Conservation (phyloP, 2,113 vertebrate genomes). For the Sinocyclocheilus rhinocerous region DNA sequence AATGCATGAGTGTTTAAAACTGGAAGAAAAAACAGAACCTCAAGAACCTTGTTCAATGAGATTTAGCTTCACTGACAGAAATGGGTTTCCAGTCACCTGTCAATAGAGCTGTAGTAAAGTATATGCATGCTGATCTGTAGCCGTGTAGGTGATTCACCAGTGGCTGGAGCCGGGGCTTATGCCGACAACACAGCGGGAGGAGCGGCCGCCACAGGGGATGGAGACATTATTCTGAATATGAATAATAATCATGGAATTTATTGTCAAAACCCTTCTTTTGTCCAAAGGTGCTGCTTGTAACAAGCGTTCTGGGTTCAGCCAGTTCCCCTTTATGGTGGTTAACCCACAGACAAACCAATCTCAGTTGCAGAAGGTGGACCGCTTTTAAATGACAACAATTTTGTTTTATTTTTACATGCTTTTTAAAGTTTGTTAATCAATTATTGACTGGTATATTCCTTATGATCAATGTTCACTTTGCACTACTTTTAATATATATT, state of each 20-base stretch:
- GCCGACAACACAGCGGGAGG: conserved; percentile 85
- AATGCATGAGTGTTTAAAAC: background rate
- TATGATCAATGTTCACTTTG: background rate
- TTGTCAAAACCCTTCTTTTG: background rate
- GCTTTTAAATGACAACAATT: conserved; percentile 73
- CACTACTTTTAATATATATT: background rate
- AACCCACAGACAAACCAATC: conserved; percentile 70
- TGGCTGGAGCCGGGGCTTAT: conserved; percentile 90
- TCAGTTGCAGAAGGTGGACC: conserved; percentile 75
- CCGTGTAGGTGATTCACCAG: conserved; percentile 91
- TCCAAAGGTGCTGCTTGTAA: conserved; percentile 91
- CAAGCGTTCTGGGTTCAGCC: conserved; percentile 67
- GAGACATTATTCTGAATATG: conserved; percentile 75
- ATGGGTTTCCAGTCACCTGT: background rate
- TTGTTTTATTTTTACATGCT: too few relatives aligned
- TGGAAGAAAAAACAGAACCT: background rate
- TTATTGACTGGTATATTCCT: background rate
- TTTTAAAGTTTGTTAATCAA: background rate
- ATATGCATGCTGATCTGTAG: conserved; percentile 66
- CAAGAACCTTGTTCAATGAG: background rate
- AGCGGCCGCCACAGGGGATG: conserved; percentile 91
- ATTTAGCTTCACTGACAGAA: conserved; percentile 1
- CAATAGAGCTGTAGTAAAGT: background rate
- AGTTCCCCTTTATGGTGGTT: conserved; percentile 88
- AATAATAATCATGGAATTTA: background rate